These are phyloP conservation scores for Agriopis marginaria DNA, from an alignment of 2,888 invertebrate species.

Conservation along the genomic window DNA sequence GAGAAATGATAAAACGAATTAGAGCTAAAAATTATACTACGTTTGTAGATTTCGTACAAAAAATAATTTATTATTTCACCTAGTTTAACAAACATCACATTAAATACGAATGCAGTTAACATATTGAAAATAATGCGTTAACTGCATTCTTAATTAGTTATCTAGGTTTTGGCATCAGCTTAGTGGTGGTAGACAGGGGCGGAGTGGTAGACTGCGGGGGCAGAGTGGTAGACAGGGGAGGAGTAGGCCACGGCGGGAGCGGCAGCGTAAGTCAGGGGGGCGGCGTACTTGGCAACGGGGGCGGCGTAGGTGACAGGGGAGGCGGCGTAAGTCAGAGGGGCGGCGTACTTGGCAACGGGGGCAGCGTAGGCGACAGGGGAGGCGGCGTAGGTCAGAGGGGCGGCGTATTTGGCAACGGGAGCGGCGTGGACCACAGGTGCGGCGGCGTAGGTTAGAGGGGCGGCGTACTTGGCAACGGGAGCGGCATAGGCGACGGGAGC, in stretches of 20 bases:
- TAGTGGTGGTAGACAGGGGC: constrained; percentile 75
- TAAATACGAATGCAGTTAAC: constrained; percentile 47
- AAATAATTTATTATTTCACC: constrained; percentile 66
- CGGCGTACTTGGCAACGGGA: constrained; percentile 46
- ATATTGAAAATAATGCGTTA: constrained; percentile 56
- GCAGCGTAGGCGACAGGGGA: constrained; percentile 63
- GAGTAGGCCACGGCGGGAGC: constrained; percentile 51
- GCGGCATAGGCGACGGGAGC: constrained; percentile 52
- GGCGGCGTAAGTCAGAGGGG: constrained; percentile 60
- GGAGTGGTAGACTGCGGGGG: constrained; percentile 53
- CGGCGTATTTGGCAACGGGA: constrained; percentile 58
- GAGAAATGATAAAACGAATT: neutral
- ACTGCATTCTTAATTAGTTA: constrained; percentile 52
- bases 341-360: constrained; percentile 67
- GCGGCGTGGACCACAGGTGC: constrained; percentile 66
- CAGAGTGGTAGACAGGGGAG: constrained; percentile 63
- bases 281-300: constrained; percentile 46
- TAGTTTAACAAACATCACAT: constrained; percentile 52
- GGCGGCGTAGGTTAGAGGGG: constrained; percentile 51
- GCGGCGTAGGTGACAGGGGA: constrained; percentile 59
- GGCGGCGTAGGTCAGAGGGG: constrained; percentile 64
- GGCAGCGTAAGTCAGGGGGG: constrained; percentile 49
- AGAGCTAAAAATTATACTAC: constrained; percentile 7
- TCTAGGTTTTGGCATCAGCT: constrained; percentile 67
- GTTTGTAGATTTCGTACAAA: constrained; percentile 49